A percentile compares a stretch with the other conserved stretches of the same genome.
These are phyloP conservation scores for Fabriciana adippe DNA, from an alignment of 2,888 invertebrate genomes.

Conservation along the genomic window DNA sequence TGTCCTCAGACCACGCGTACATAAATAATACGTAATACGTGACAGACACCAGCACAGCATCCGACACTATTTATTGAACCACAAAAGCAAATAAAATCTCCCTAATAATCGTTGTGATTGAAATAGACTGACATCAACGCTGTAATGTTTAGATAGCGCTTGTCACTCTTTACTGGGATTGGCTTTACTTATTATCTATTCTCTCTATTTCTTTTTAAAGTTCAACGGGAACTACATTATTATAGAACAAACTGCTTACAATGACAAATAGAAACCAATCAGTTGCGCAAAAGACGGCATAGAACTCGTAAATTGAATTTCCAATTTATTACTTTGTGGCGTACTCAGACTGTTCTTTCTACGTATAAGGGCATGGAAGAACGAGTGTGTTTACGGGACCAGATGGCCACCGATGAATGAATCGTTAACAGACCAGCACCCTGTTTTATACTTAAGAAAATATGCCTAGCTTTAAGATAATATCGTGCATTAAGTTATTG, in stretches of 20 bases:
- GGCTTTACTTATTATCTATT: too few relatives aligned
- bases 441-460: conserved; percentile 31
- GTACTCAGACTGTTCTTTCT: conserved; percentile 33
- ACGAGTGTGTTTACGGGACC: conserved; percentile 51
- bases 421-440: conserved; percentile 56
- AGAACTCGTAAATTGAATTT: conserved; percentile 37
- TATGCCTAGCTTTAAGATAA: conserved; percentile 22
- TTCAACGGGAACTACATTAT: background rate
- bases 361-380: conserved; percentile 36
- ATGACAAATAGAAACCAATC: conserved; percentile 32
- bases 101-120: conserved; percentile 19
- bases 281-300: conserved; percentile 28
- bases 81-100: conserved; percentile 30
- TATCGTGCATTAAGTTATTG: conserved; percentile 27
- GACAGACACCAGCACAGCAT: conserved; percentile 35
- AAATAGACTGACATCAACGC: conserved; percentile 1
- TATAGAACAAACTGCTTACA: conserved; percentile 21
- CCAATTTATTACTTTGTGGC: conserved; percentile 34
- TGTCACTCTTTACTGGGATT: background rate
- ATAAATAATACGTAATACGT: conserved; percentile 41
- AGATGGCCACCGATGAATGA: conserved; percentile 73
- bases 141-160: background rate
- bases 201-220: background rate
- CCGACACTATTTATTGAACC: conserved; percentile 34
- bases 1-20: conserved; percentile 42